Conservation (phyloP, 2,797 vertebrate genomes). For the Danio jaintianensis region DNA sequence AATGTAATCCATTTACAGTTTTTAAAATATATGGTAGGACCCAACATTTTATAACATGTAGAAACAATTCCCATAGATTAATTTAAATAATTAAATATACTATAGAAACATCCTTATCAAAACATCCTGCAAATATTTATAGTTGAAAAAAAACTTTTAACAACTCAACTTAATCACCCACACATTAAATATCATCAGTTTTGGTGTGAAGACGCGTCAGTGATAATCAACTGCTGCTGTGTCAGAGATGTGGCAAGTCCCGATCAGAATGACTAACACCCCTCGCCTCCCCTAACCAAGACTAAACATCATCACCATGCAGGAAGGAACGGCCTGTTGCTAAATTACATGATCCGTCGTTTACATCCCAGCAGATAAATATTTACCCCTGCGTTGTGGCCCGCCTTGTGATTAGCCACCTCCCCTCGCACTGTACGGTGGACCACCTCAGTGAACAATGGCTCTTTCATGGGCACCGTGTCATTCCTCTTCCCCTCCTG, state of each 20-base stretch:
- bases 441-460: conserved; percentile 84
- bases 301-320: conserved; percentile 84
- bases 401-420: conserved; percentile 63
- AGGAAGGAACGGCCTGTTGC: conserved; percentile 81
- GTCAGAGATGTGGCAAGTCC: not conserved
- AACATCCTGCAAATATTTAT: not conserved
- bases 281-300: conserved; percentile 61
- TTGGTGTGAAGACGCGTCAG: conserved; percentile 18
- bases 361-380: conserved; percentile 62
- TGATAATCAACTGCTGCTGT: not conserved
- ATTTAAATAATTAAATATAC: no score
- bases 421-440: conserved; percentile 42
- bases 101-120: not conserved
- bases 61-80: no score
- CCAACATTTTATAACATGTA: no score
- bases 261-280: not conserved
- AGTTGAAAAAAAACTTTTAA: not conserved
- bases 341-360: conserved; percentile 73
- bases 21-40: no score
- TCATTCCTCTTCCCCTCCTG: conserved; percentile 55
- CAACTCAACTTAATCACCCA: not conserved
- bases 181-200: not conserved
- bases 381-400: conserved; percentile 54
- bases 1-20: no score
- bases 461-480: conserved; percentile 75